Evolutionary conservation across 2,113 vertebrate species (phyloP).

Genomic region (Henicopernis longicauda): DNA sequence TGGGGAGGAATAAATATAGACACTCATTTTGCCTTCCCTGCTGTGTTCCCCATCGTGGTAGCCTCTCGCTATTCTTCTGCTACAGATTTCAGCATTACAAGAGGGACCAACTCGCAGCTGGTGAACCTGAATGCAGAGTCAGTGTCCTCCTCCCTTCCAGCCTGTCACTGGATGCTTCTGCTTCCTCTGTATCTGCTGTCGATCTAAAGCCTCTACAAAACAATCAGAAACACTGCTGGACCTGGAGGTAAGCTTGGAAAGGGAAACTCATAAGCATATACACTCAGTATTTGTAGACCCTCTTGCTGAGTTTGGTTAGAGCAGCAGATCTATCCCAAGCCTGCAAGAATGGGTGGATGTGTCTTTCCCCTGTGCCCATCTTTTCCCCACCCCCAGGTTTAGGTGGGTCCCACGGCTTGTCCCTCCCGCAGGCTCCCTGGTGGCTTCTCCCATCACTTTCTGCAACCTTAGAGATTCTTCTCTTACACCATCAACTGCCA

Average conservation of each 20-base stretch:
- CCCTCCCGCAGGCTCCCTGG: not conserved
- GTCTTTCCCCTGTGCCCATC: not conserved
- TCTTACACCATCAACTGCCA: not conserved
- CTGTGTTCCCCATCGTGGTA: not conserved
- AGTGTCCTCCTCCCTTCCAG: not conserved
- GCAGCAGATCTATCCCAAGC: not conserved
- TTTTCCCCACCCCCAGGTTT: not conserved
- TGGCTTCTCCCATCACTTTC: not conserved
- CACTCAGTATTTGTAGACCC: fast-evolving
- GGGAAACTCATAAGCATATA: not conserved
- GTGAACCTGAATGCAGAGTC: slow-evolving; percentile 24
- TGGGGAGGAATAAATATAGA: not conserved
- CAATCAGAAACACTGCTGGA: not conserved
- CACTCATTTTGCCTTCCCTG: not conserved
- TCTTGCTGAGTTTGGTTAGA: not conserved
- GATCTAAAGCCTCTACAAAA: not conserved
- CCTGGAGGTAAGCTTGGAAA: slow-evolving; percentile 39
- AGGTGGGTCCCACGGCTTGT: not conserved
- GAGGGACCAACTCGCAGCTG: slow-evolving; percentile 48
- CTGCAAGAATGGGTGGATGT: fast-evolving
- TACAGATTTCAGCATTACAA: slow-evolving; percentile 59
- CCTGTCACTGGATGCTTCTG: slow-evolving; percentile 35
- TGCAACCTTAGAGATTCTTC: not conserved
- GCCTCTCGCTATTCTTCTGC: not conserved
- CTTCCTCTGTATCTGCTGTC: slow-evolving; percentile 9